Conservation (phyloP, 2,888 invertebrate genomes). For the Aplocera efformata region DNA sequence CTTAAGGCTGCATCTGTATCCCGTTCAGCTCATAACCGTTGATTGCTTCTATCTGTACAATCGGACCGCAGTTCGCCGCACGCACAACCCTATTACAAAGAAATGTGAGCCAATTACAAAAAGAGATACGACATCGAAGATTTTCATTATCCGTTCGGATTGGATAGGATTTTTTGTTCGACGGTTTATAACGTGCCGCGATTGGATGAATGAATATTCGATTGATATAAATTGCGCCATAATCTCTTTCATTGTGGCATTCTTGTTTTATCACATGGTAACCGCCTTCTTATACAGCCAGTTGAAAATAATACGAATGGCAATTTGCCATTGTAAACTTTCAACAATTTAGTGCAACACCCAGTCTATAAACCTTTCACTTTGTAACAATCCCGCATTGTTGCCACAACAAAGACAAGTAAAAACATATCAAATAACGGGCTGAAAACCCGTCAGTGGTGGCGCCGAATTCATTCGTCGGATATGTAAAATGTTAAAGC, state of each 20-base stretch:
- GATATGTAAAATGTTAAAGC: slow-evolving; percentile 77
- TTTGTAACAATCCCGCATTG: slow-evolving; percentile 41
- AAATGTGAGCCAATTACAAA: slow-evolving; percentile 68
- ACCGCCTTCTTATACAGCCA: neutral
- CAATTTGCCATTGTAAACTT: slow-evolving; percentile 21
- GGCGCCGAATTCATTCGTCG: slow-evolving; percentile 70
- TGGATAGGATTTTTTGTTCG: slow-evolving; percentile 38
- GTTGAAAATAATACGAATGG: slow-evolving; percentile 6
- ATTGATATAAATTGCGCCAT: slow-evolving; percentile 1
- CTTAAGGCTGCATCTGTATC: slow-evolving; percentile 28
- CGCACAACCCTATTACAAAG: slow-evolving; percentile 59
- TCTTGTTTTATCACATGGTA: neutral
- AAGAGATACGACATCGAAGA: slow-evolving; percentile 60
- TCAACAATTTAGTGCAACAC: slow-evolving; percentile 23
- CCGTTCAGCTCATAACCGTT: slow-evolving; percentile 58
- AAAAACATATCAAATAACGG: slow-evolving; percentile 67
- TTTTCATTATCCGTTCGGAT: slow-evolving; percentile 56
- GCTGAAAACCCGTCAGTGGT: slow-evolving; percentile 59
- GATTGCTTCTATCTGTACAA: slow-evolving; percentile 60
- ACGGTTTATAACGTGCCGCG: slow-evolving; percentile 39
- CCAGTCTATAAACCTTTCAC: slow-evolving; percentile 35
- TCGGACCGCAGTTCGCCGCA: slow-evolving; percentile 53
- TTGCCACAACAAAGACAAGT: slow-evolving; percentile 47
- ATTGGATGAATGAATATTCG: slow-evolving; percentile 15
- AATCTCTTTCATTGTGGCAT: neutral